These are phyloP conservation scores for Bubo scandiacus DNA, from an alignment of 2,113 vertebrate genomes.

Conservation along the genomic window DNA sequence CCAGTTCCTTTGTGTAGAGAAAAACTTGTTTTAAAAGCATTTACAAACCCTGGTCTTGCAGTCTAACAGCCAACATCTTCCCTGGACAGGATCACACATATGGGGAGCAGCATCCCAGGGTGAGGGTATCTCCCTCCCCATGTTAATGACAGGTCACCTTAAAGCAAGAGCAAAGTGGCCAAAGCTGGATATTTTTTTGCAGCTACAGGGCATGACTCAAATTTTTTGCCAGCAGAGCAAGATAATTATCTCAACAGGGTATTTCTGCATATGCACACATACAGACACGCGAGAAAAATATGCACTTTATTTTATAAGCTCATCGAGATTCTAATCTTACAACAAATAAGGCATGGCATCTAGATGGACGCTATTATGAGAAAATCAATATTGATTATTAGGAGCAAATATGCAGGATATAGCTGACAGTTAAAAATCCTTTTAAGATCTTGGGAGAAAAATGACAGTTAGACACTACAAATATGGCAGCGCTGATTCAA, in stretches of 20 bases:
- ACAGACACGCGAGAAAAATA: not conserved
- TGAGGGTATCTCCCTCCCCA: too few relatives aligned
- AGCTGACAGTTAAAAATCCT: slow-evolving; percentile 63
- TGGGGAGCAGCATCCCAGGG: not conserved
- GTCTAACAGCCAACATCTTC: not conserved
- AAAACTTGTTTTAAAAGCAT: not conserved
- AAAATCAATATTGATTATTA: slow-evolving; percentile 77
- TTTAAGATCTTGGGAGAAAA: slow-evolving; percentile 54
- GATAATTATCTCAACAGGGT: slow-evolving; percentile 57
- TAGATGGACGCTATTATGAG: slow-evolving; percentile 50
- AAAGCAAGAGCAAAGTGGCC: not conserved
- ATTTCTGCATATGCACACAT: not conserved
- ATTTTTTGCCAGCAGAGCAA: not conserved
- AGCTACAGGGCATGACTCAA: not conserved
- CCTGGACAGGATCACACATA: rapidly evolving
- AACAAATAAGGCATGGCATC: slow-evolving; percentile 62
- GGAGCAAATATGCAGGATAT: slow-evolving; percentile 44
- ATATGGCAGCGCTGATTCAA: slow-evolving; percentile 13
- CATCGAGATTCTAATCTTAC: slow-evolving; percentile 60
- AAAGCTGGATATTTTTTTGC: not conserved
- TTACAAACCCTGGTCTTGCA: not conserved
- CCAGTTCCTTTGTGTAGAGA: not conserved
- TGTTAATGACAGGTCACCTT: not conserved
- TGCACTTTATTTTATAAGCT: slow-evolving; percentile 52
- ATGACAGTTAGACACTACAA: slow-evolving; percentile 48